phyloP scores from a whole-genome alignment of 2,113 vertebrate genomes.

The Petrocephalus microphthalmus region DNA sequence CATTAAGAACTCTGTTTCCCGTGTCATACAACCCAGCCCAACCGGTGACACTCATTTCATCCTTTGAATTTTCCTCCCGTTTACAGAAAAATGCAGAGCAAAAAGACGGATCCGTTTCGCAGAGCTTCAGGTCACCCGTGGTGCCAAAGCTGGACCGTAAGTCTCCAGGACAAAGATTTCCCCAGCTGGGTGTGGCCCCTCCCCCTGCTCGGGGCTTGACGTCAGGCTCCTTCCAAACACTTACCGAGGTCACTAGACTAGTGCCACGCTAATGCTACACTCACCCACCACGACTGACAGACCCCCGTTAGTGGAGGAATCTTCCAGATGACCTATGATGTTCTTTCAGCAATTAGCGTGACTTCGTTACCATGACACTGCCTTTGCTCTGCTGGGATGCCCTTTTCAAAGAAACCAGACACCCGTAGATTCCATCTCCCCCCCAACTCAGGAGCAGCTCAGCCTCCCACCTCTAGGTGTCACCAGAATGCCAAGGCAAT shows the following conservation, averaged over 20 bases:
- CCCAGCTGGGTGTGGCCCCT: neutral
- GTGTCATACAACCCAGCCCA: neutral
- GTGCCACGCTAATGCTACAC: neutral
- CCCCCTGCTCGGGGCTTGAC: neutral
- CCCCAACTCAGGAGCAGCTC: neutral
- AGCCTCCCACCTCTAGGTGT: neutral
- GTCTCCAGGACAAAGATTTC: neutral
- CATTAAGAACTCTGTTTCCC: neutral
- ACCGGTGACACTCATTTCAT: neutral
- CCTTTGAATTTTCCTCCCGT: neutral
- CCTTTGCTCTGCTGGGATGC: neutral
- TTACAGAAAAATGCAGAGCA: neutral
- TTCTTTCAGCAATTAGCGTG: conserved; percentile 4
- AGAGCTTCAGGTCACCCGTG: neutral
- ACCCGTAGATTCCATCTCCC: neutral
- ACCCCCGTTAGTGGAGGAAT: neutral
- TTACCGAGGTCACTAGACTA: neutral
- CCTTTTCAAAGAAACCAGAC: neutral
- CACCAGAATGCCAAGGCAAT: neutral
- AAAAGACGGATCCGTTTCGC: neutral
- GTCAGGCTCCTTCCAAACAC: neutral
- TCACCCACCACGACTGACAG: neutral
- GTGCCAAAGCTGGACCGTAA: neutral
- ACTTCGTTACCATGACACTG: neutral
- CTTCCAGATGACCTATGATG: neutral